Evolutionary conservation across 2,113 vertebrate species (phyloP), one percentile per base, ranked within the genome.

Genomic region (Toxostoma redivivum): DNA sequence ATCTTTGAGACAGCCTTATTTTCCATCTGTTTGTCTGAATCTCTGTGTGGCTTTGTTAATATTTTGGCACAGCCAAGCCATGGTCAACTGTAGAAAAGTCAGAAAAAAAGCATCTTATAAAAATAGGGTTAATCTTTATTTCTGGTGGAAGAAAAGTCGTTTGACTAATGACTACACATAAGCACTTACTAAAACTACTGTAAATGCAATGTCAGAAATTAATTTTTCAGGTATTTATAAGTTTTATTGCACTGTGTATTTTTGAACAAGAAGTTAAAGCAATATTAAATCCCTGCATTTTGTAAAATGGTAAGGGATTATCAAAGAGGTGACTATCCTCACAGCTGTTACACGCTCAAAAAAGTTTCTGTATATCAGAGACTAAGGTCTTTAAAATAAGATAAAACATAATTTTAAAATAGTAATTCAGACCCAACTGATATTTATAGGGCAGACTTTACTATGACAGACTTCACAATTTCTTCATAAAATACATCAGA

Each of bases 111-210:
- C 72, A 92, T 83, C 89, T 93, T 31, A 31, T 84, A 94, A 96
- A 97, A 97, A 95, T 70, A 90, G 95, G 58, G 69, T 96, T 97
- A 96, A 51, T 83, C 93, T 96, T 97, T 91, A 82, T 96, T 97
- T 97, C 92, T 95, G 96, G 88, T 94, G 94, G 84, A 93, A 94
- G 81, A 96, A 95, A 24, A 86, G 90, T 90, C 22, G 9, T 95
- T 92, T 96, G 84, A 91, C 88, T 93, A 86, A 86, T 96, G 95
- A 92, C 45, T 86, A 40, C 66, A 66, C 78, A 61, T 94, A 96
- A 98, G 95, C 81, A 97, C 77, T 91, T 83, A 91, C 67, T 90
- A 90, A 87, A 93, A 93, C 94, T 88, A 93, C 87, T 97, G 90
- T 97, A 96, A 97, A 96, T 97, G 91, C 94, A 97, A 67, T 94